These are phyloP conservation scores for Metaphire vulgaris DNA, from an alignment of 1,140 invertebrate genomes.

Conservation along the genomic window DNA sequence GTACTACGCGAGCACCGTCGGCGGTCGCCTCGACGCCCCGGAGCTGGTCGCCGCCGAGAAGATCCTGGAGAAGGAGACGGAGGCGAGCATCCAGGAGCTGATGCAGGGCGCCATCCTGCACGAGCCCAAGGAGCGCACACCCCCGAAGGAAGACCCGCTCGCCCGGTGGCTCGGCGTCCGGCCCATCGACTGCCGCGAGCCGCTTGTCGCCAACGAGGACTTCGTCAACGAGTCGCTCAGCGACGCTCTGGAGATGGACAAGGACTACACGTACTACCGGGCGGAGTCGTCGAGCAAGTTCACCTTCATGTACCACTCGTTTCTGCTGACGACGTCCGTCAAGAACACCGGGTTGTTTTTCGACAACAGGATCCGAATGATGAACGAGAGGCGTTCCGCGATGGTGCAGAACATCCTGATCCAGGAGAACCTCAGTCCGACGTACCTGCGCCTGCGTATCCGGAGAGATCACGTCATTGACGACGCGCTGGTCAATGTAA, in stretches of 20 bases:
- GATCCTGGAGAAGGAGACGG: slow-evolving; percentile 39
- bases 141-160: slow-evolving; percentile 50
- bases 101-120: slow-evolving; percentile 21
- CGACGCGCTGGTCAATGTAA: slow-evolving; percentile 79
- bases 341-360: slow-evolving; percentile 85
- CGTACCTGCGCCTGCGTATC: slow-evolving; percentile 74
- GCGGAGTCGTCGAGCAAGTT: slow-evolving; percentile 60
- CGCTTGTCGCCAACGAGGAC: slow-evolving; percentile 74
- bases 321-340: slow-evolving; percentile 83
- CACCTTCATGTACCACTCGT: slow-evolving; percentile 84
- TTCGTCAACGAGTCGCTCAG: slow-evolving; percentile 90
- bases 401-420: slow-evolving; percentile 67
- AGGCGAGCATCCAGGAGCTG: slow-evolving; percentile 39
- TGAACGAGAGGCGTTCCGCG: slow-evolving; percentile 76
- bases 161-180: slow-evolving; percentile 62
- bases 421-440: slow-evolving; percentile 68
- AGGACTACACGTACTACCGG: slow-evolving; percentile 77
- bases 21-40: slow-evolving; percentile 67
- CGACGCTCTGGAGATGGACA: slow-evolving; percentile 84
- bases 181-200: slow-evolving; percentile 71
- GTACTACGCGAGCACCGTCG: slow-evolving; percentile 81
- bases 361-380: slow-evolving; percentile 90
- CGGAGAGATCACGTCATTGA: slow-evolving; percentile 79
- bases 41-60: slow-evolving; percentile 39
- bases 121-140: slow-evolving; percentile 40